A percentile compares a stretch with the other conserved stretches of the same genome.
Conservation (phyloP, 1,140 invertebrate genomes). For the Drosophila melanogaster region Release_6_plus_ISO1_MT NT_037436.4:21784501-21785000, state of each 20-base stretch:
- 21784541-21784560: too few species aligned
- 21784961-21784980: conserved; percentile 60
- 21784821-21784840: conserved; percentile 81
- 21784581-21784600: too few species aligned
- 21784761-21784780: conserved; percentile 39
- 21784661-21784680: not conserved
- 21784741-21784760: conserved; percentile 11
- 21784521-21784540: too few species aligned
- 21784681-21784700: not conserved
- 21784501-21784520: too few species aligned
- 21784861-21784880: conserved; percentile 82
- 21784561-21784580: too few species aligned
- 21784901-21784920: conserved; percentile 35
- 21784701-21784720: conserved; percentile 5
- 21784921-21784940: conserved; percentile 28
- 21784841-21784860: conserved; percentile 80
- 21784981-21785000: conserved; percentile 29
- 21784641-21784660: too few species aligned
- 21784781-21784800: conserved; percentile 61
- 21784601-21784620: too few species aligned
- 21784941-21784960: conserved; percentile 41
- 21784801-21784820: conserved; percentile 80
- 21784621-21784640: too few species aligned
- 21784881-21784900: conserved; percentile 75
- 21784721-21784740: conserved; percentile 15